Conservation (phyloP, 2,888 invertebrate genomes). For the Gandaritis pyraliata region DNA sequence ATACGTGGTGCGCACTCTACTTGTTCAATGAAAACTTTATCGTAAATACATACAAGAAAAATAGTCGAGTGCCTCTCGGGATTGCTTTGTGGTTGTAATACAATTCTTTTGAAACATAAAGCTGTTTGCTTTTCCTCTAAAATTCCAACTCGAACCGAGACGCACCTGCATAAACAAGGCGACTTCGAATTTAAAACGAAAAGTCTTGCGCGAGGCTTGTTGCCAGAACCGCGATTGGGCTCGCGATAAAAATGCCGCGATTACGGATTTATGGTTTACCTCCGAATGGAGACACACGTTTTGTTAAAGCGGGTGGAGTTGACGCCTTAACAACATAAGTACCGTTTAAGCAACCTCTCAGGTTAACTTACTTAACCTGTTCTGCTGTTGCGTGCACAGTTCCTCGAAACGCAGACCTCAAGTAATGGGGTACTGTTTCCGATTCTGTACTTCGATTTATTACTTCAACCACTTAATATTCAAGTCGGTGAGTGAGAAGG, state of each 20-base stretch:
- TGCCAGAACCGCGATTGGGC: slow-evolving; percentile 40
- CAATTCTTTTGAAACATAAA: slow-evolving; percentile 33
- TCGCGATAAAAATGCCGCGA: slow-evolving; percentile 37
- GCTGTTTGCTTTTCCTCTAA: slow-evolving; percentile 34
- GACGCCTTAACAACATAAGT: slow-evolving; percentile 29
- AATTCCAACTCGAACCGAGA: slow-evolving; percentile 32
- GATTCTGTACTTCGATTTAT: slow-evolving; percentile 24
- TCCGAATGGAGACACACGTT: slow-evolving; percentile 36
- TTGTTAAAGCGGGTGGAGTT: slow-evolving; percentile 23
- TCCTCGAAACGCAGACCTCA: slow-evolving; percentile 29
- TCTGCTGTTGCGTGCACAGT: slow-evolving; percentile 31
- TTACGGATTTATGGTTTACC: slow-evolving; percentile 39
- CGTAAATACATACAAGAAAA: slow-evolving; percentile 33
- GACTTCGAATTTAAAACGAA: slow-evolving; percentile 39
- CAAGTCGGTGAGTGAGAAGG: slow-evolving; percentile 24
- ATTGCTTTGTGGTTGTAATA: slow-evolving; percentile 38
- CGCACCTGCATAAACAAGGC: slow-evolving; percentile 42
- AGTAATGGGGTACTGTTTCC: slow-evolving; percentile 30
- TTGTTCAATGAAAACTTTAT: slow-evolving; percentile 38
- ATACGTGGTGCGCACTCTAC: slow-evolving; percentile 45
- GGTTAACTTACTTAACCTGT: slow-evolving; percentile 37
- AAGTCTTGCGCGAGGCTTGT: slow-evolving; percentile 30
- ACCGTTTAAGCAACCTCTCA: slow-evolving; percentile 36
- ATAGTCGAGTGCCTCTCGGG: slow-evolving; percentile 37
- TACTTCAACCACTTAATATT: slow-evolving; percentile 24